phyloP scores from a whole-genome alignment of 2,888 invertebrate species.

The Drosophila ezoana region DNA sequence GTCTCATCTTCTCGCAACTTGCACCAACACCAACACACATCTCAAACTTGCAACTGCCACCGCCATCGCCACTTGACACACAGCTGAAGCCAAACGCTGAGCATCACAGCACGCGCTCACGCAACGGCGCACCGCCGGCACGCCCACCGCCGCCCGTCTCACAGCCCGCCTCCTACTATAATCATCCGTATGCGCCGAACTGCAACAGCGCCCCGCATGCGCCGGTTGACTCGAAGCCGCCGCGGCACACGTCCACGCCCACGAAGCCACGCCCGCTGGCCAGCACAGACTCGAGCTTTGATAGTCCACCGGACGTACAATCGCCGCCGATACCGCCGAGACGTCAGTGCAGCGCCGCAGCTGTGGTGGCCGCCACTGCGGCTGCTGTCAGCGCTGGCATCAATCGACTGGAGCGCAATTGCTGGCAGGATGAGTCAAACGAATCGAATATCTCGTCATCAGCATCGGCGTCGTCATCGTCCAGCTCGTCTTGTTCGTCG shows the following conservation, averaged over 20 bases:
- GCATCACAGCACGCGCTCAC: constrained; percentile 69
- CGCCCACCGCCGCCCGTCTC: constrained; percentile 65
- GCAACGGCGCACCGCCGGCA: constrained; percentile 62
- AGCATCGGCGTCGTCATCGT: constrained; percentile 62
- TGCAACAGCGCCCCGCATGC: constrained; percentile 32
- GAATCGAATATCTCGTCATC: constrained; percentile 62
- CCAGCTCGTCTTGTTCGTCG: constrained; percentile 71
- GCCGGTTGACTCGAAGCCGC: constrained; percentile 59
- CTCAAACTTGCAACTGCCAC: constrained; percentile 43
- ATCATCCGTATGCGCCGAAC: constrained; percentile 75
- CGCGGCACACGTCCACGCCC: constrained; percentile 63
- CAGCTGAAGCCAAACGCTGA: constrained; percentile 83
- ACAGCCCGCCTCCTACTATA: constrained; percentile 74
- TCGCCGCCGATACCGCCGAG: constrained; percentile 84
- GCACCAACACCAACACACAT: constrained; percentile 59
- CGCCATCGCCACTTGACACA: constrained; percentile 43
- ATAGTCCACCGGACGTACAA: constrained; percentile 83
- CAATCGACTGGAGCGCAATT: constrained; percentile 78
- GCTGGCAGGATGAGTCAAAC: constrained; percentile 76
- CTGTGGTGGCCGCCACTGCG: constrained; percentile 71
- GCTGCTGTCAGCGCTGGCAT: constrained; percentile 80
- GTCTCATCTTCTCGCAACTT: constrained; percentile 47
- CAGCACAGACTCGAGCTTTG: constrained; percentile 81
- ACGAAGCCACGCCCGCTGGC: constrained; percentile 51
- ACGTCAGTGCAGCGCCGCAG: constrained; percentile 68